These are phyloP conservation scores for Dolichoris vasculosae DNA, from an alignment of 1,140 invertebrate genomes.

Conservation along the genomic window DNA sequence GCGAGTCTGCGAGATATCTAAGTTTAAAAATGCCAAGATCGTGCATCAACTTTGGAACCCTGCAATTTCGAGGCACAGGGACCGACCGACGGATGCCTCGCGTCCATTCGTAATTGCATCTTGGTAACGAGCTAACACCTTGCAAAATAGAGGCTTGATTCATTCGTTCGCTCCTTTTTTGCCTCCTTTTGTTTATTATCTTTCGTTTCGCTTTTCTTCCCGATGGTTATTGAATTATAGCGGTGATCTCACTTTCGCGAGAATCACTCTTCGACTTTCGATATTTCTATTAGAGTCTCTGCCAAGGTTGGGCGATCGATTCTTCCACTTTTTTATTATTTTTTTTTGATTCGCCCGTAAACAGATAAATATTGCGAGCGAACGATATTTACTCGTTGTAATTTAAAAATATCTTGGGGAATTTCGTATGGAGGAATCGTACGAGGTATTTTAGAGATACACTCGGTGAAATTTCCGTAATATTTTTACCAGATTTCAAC, in stretches of 20 bases:
- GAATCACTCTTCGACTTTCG: too few relatives aligned
- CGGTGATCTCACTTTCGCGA: too few relatives aligned
- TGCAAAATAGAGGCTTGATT: too few relatives aligned
- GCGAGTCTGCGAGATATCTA: too few relatives aligned
- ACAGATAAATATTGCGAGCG: background rate
- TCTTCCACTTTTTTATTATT: background rate
- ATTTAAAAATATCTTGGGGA: background rate
- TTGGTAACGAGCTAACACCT: constrained; percentile 16
- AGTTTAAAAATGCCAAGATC: background rate
- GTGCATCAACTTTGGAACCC: background rate
- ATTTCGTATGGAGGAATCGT: background rate
- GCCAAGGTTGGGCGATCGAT: too few relatives aligned
- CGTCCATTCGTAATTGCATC: background rate
- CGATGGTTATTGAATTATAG: too few relatives aligned
- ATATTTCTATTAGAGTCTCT: too few relatives aligned
- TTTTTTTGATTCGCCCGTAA: background rate
- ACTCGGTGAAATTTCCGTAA: background rate
- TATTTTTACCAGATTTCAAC: too few relatives aligned
- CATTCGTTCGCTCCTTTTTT: too few relatives aligned
- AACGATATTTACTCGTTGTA: background rate
- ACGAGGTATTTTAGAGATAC: background rate
- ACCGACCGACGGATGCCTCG: background rate
- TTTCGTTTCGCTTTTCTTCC: too few relatives aligned
- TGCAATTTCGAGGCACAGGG: constrained; percentile 2
- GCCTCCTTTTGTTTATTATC: too few relatives aligned